phyloP scores from a whole-genome alignment of 2,888 invertebrate genomes.

The Hydroisotoma schaefferi region DNA sequence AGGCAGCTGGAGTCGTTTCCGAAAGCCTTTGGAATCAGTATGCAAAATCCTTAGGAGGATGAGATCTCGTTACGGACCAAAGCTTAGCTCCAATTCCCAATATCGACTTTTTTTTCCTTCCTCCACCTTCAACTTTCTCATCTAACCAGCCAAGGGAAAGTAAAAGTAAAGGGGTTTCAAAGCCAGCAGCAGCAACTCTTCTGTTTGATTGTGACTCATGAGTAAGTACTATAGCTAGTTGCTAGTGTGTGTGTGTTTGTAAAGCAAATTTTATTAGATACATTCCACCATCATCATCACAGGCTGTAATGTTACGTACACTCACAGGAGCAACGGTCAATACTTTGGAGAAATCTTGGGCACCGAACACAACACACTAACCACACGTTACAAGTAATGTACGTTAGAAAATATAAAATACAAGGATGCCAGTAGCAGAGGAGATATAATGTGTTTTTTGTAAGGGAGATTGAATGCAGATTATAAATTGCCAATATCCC shows the following conservation, averaged over 20 bases:
- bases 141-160: conserved; percentile 23
- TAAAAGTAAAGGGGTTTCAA: background rate
- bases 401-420: background rate
- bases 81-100: conserved; percentile 33
- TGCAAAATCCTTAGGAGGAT: conserved; percentile 44
- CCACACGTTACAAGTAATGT: no score
- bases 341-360: conserved; percentile 12
- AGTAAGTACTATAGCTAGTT: no score
- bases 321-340: conserved; percentile 19
- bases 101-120: conserved; percentile 27
- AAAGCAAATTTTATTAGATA: conserved; percentile 48
- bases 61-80: conserved; percentile 41
- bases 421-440: no score
- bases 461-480: conserved; percentile 32
- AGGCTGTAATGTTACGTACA: background rate
- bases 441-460: conserved; percentile 4
- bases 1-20: conserved; percentile 28
- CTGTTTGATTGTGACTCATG: conserved; percentile 12
- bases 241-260: conserved; percentile 16
- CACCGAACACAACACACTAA: no score
- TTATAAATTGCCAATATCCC: conserved; percentile 48
- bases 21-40: conserved; percentile 35
- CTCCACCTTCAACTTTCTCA: conserved; percentile 31
- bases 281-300: conserved; percentile 42
- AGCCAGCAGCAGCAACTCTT: conserved; percentile 7